Evolutionary conservation across 23 tunicate species (phyloP), one percentile per base, ranked within the genome.

Genomic region (Halocynthia roretzi): DNA sequence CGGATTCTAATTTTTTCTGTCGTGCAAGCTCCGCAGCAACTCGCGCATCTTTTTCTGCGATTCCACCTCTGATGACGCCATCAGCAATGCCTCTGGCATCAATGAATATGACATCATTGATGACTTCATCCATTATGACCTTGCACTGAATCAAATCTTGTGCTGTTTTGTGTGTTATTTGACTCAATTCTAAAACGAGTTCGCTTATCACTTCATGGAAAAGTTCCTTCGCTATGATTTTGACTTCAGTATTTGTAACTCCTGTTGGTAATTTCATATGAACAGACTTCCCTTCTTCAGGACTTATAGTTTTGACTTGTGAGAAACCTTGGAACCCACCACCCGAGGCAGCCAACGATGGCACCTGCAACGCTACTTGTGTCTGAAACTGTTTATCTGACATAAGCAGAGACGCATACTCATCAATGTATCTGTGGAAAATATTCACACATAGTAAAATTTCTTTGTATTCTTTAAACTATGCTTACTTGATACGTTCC

Each of bases 131-230:
- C 50, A 44, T 11, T 14, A 82, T 15, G 14, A 53, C 74, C 71
- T 67, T 65, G 8, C 23, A 52, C 15, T 54, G 17, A 64, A 74
- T 48, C 18, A 22, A 54, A 8, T 44, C 5, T 7, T n/a, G 55
- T 6, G 64, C 63, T 10, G 55, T 64, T 8, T 50, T 14, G 40
- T 74, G 61, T 44, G 56, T 52, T 54, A 68, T 74, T 8, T 82
- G 51, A 8, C 82, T 63, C 23, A 87, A 9, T 8, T 76, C 19
- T 0, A 52, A n/a, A 15, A 71, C 76, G 62, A 70, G 50, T 73
- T 83, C 88, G 7, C 70, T 80, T 22, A 84, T 89, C n/a, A 84
- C 71, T 57, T 89, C 96, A 62, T 50, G 61, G 61, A 89, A 76
- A 7, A 89, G 83, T 11, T 80, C 70, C 51, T 74, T 80, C 7